A percentile compares a stretch with the other conserved stretches of the same genome.
phyloP scores from a whole-genome alignment of 2,113 vertebrate species.

The Sisor rabdophorus region DNA sequence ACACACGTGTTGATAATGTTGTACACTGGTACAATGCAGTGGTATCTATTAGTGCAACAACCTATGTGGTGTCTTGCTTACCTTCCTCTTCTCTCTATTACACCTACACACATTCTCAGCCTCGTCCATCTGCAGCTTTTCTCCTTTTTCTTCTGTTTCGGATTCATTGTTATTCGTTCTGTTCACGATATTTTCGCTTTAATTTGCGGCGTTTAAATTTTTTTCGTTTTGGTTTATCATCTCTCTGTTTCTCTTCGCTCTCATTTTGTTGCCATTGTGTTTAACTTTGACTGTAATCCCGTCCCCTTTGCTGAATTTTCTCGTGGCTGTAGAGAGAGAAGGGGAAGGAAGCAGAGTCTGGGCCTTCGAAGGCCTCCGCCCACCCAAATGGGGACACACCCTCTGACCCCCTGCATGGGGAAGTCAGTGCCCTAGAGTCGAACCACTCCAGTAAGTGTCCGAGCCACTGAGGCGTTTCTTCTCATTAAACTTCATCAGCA shows the following conservation, averaged over 20 bases:
- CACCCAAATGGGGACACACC: slow-evolving; percentile 55
- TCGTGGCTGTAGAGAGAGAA: slow-evolving; percentile 72
- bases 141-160: not conserved
- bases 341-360: slow-evolving; percentile 68
- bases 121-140: not conserved
- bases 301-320: slow-evolving; percentile 10
- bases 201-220: not conserved
- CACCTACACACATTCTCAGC: slow-evolving; percentile 14
- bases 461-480: slow-evolving; percentile 1
- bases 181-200: not conserved
- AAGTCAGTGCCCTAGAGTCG: slow-evolving; percentile 57
- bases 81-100: slow-evolving; percentile 63
- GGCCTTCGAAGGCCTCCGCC: slow-evolving; percentile 35
- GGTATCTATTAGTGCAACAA: not conserved
- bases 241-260: slow-evolving; percentile 9
- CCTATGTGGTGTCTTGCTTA: slow-evolving; percentile 49
- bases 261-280: slow-evolving; percentile 18
- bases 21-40: not conserved
- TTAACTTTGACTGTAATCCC: slow-evolving; percentile 31
- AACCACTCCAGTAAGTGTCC: slow-evolving; percentile 71
- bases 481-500: slow-evolving; percentile 2
- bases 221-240: not conserved
- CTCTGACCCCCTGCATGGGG: slow-evolving; percentile 59
- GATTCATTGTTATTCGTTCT: not conserved
- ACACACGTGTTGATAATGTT: not conserved